A percentile compares a stretch with the other conserved stretches of the same genome.
Evolutionary conservation across 2,113 vertebrate species (phyloP).

Genomic region (Gavialis gangeticus): DNA sequence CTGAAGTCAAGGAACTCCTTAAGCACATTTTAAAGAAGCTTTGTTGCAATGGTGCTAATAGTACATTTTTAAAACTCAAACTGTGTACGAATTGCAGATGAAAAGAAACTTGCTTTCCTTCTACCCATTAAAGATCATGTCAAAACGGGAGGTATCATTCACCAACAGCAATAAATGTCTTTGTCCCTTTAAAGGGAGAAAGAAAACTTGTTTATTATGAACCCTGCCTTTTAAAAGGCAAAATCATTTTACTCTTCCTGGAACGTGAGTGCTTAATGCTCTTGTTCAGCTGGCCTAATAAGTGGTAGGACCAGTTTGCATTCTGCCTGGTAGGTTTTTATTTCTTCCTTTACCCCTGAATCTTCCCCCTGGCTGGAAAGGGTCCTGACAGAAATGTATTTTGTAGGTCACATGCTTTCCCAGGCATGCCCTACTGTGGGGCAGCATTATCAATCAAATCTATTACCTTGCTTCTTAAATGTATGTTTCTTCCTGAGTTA

Average conservation of each 20-base stretch:
- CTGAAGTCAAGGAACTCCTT: not conserved
- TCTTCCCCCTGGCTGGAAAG: not conserved
- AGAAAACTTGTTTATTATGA: not conserved
- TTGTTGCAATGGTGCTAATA: not conserved
- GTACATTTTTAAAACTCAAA: not conserved
- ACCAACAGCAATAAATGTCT: not conserved
- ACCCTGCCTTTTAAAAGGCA: not conserved
- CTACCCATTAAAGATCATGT: not conserved
- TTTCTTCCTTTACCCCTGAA: conserved; percentile 8
- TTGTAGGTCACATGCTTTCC: not conserved
- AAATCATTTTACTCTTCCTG: not conserved
- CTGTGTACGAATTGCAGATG: not conserved
- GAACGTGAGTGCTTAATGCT: not conserved
- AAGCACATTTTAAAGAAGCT: not conserved
- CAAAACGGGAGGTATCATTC: not conserved
- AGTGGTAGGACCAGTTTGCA: conserved; percentile 42
- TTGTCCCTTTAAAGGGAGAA: not conserved
- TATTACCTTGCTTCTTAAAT: not conserved
- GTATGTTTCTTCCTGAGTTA: not conserved
- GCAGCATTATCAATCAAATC: not conserved
- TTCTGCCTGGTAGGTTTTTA: conserved; percentile 11
- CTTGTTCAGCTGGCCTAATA: conserved; percentile 19
- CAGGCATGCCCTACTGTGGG: not conserved
- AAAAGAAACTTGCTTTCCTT: not conserved
- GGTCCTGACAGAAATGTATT: not conserved